These are phyloP conservation scores for Drosophila novamexicana DNA, from an alignment of 1,140 invertebrate genomes.

Conservation along the genomic window DNA sequence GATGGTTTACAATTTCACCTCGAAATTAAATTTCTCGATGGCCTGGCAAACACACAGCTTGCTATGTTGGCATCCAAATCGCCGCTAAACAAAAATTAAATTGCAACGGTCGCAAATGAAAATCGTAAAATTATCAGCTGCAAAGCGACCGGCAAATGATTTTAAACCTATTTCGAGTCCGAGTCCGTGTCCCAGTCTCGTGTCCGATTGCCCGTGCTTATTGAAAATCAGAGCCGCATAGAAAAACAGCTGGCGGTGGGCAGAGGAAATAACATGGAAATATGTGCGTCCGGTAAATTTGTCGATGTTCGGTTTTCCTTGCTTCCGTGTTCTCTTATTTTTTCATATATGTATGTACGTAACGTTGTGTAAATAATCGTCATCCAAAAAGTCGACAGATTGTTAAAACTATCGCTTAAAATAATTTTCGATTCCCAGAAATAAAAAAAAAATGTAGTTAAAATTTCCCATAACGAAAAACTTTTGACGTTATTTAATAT, in stretches of 20 bases:
- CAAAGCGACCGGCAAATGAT: constrained; percentile 50
- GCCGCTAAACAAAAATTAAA: constrained; percentile 67
- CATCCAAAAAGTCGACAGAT: constrained; percentile 43
- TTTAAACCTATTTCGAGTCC: constrained; percentile 21
- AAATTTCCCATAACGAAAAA: constrained; percentile 24
- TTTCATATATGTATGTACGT: constrained; percentile 15
- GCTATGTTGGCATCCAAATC: constrained; percentile 34
- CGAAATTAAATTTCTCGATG: constrained; percentile 69
- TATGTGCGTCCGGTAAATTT: constrained; percentile 56
- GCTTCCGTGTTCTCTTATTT: constrained; percentile 36
- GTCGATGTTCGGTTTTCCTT: constrained; percentile 49
- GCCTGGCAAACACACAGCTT: constrained; percentile 17
- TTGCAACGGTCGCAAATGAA: constrained; percentile 56
- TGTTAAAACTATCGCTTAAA: constrained; percentile 67
- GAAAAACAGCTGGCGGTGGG: constrained; percentile 1
- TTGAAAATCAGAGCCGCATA: constrained; percentile 36
- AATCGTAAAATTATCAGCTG: constrained; percentile 63
- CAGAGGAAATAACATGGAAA: constrained; percentile 30
- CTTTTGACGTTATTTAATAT: not conserved
- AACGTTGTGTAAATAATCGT: constrained; percentile 42
- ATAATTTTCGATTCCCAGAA: constrained; percentile 45
- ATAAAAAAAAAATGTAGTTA: not conserved
- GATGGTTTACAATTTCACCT: constrained; percentile 67
- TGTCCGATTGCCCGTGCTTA: constrained; percentile 29
- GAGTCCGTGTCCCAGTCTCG: not conserved